Evolutionary conservation across 2,888 invertebrate genomes (phyloP).

Genomic region (Synergus umbraculus): DNA sequence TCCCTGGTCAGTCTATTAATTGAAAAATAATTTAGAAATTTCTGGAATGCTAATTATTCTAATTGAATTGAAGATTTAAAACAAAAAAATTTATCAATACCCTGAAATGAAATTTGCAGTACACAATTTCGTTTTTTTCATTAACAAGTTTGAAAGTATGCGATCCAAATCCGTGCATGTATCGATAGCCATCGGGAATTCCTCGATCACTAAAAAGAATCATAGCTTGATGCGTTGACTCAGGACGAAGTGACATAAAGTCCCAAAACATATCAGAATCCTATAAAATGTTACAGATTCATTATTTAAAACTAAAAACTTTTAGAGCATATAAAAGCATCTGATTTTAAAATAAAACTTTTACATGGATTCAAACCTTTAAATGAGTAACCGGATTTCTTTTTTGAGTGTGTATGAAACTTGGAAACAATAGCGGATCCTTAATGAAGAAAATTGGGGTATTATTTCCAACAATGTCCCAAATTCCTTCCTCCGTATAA

Average conservation of each 20-base stretch:
- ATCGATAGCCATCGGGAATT: constrained; percentile 92
- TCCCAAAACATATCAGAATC: constrained; percentile 97
- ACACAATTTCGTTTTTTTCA: constrained; percentile 84
- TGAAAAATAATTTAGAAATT: constrained; percentile 6
- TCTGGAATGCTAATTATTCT: background rate
- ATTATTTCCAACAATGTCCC: constrained; percentile 43
- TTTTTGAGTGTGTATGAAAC: constrained; percentile 41
- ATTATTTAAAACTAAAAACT: background rate
- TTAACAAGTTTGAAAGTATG: constrained; percentile 94
- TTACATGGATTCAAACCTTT: background rate
- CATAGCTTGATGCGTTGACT: constrained; percentile 88
- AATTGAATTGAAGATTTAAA: background rate
- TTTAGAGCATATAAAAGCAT: background rate
- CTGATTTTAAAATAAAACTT: background rate
- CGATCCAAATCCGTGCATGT: constrained; percentile 95
- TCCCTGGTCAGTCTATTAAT: constrained; percentile 45
- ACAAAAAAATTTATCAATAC: constrained; percentile 62
- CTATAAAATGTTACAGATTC: constrained; percentile 62
- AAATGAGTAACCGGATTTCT: constrained; percentile 41
- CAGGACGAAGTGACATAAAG: constrained; percentile 90
- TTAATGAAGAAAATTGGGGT: constrained; percentile 41
- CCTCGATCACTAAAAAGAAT: constrained; percentile 93
- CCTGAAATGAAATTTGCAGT: constrained; percentile 93
- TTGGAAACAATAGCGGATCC: constrained; percentile 40
- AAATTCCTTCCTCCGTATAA: constrained; percentile 41